Conservation (phyloP, 1,140 invertebrate genomes). For the Trialeurodes vaporariorum region DNA sequence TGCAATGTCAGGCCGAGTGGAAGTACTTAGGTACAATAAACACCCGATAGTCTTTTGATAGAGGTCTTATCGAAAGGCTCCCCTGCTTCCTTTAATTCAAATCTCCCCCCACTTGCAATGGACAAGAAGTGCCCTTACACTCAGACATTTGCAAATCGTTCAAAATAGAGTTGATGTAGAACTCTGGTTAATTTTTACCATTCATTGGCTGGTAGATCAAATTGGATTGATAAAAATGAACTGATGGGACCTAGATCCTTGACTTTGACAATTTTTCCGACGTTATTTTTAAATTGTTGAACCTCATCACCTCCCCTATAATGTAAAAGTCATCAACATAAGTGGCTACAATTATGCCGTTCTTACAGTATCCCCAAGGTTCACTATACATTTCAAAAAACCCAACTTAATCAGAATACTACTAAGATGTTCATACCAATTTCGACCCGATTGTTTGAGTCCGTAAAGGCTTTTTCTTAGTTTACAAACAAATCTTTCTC, state of each 20-base stretch:
- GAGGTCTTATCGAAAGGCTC: not conserved
- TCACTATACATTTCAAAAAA: conserved; percentile 1
- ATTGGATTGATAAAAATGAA: conserved; percentile 5
- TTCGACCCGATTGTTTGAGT: not conserved
- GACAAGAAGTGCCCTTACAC: not conserved
- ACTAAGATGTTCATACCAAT: conserved; percentile 7
- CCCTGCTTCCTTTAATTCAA: not conserved
- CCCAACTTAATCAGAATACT: conserved; percentile 1
- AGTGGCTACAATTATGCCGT: too few relatives aligned
- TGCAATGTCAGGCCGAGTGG: conserved; percentile 4
- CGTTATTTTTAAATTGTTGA: conserved; percentile 6
- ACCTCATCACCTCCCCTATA: not conserved
- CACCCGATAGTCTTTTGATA: too few relatives aligned
- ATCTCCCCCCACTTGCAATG: conserved; percentile 5
- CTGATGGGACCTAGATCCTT: conserved; percentile 4
- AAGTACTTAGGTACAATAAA: conserved; percentile 1
- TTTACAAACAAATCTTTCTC: not conserved
- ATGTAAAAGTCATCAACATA: conserved; percentile 3
- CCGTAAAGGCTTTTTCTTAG: conserved; percentile 1
- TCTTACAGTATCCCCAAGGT: too few relatives aligned
- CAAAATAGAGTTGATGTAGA: not conserved
- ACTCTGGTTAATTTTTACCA: not conserved
- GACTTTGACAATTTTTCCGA: not conserved
- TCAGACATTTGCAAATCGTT: not conserved
- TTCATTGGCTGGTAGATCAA: not conserved